Evolutionary conservation across 37 sponge, comb jelly and placozoan species (phyloP).

Genomic region (Amphimedon queenslandica): DNA sequence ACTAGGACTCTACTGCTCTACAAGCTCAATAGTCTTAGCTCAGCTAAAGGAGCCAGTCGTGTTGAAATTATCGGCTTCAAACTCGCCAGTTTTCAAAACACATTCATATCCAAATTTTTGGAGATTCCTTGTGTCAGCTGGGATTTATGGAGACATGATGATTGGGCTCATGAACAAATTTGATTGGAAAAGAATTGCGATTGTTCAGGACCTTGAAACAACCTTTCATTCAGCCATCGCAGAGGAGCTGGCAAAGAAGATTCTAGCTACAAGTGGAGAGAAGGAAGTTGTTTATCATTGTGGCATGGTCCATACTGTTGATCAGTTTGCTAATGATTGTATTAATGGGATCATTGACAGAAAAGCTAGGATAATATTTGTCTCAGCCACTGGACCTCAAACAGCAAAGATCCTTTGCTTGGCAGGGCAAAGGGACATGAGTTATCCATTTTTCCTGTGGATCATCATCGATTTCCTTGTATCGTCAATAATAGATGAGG

Average conservation of each 20-base stretch:
- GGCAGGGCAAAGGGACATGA: slow-evolving; percentile 2
- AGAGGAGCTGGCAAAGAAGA: not conserved
- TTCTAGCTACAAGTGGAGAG: not conserved
- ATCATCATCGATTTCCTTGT: not conserved
- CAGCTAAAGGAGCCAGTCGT: not conserved
- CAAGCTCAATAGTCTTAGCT: not conserved
- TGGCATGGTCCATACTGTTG: not conserved
- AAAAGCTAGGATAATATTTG: slow-evolving; percentile 14
- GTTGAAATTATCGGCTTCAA: not conserved
- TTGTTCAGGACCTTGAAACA: not conserved
- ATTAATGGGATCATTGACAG: not conserved
- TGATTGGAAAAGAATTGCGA: slow-evolving; percentile 14
- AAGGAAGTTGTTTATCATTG: not conserved
- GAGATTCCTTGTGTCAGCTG: not conserved
- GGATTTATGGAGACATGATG: not conserved
- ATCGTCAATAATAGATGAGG: not conserved
- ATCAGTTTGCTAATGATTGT: not conserved
- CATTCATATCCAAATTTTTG: not conserved
- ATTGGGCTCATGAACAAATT: slow-evolving; percentile 3
- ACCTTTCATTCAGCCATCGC: not conserved
- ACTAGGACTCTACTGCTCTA: not conserved
- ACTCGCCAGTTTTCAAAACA: not conserved
- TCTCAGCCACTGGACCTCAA: slow-evolving; percentile 4
- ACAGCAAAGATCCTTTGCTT: slow-evolving; percentile 20
- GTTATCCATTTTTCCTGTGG: slow-evolving; percentile 40